A percentile compares a stretch with the other conserved stretches of the same genome.
Conservation (phyloP, 2,888 invertebrate genomes). For the Carterocephalus palaemon region DNA sequence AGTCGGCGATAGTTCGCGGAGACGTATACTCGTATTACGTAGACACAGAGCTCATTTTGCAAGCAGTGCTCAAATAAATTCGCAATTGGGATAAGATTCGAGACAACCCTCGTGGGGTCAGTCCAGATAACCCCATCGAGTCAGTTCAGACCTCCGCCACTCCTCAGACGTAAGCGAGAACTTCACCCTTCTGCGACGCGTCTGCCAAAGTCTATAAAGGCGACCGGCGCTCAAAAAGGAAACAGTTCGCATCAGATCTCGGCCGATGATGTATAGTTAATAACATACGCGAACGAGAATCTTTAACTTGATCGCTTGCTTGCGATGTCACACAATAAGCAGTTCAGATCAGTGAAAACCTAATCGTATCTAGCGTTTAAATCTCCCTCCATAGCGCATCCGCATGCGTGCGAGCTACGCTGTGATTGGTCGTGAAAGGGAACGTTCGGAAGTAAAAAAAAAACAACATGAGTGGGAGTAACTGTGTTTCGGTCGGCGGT, state of each 20-base stretch:
- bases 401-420: constrained; percentile 60
- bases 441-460: constrained; percentile 49
- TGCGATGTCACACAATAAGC: constrained; percentile 53
- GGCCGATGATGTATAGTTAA: constrained; percentile 60
- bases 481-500: constrained; percentile 36
- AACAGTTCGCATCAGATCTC: constrained; percentile 68
- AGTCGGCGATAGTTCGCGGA: constrained; percentile 15
- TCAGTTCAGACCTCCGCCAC: constrained; percentile 54
- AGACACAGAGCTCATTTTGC: constrained; percentile 2
- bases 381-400: constrained; percentile 53
- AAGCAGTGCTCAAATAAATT: constrained; percentile 38
- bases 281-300: constrained; percentile 43
- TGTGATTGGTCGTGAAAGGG: constrained; percentile 65
- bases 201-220: constrained; percentile 69
- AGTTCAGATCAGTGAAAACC: constrained; percentile 42
- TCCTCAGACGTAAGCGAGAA: constrained; percentile 50
- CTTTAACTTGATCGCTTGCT: constrained; percentile 37
- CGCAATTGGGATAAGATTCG: constrained; percentile 42
- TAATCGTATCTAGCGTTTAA: constrained; percentile 40
- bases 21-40: constrained; percentile 6
- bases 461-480: constrained; percentile 60
- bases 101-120: constrained; percentile 55
- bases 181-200: constrained; percentile 65
- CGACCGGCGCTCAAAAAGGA: constrained; percentile 58
- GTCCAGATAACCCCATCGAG: constrained; percentile 58